Conservation (phyloP, 2,888 invertebrate genomes). For the Beris chalybata region DNA sequence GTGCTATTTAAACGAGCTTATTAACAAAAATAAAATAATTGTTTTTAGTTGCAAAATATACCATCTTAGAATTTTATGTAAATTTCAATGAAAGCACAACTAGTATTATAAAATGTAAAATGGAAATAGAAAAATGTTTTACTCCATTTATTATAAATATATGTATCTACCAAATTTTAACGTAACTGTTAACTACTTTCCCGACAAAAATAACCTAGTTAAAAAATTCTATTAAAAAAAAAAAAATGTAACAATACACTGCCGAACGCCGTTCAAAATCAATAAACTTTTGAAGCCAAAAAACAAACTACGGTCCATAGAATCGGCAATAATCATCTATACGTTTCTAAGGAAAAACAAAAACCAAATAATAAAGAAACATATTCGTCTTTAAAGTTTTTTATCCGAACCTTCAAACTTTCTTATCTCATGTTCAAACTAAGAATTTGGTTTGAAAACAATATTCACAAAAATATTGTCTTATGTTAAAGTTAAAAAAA, state of each 20-base stretch:
- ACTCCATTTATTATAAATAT: conserved; percentile 17
- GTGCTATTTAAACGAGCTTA: conserved; percentile 31
- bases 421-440: conserved; percentile 1
- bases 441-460: background rate
- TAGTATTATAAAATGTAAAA: conserved; percentile 26
- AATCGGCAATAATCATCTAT: background rate
- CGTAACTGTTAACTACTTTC: background rate
- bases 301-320: conserved; percentile 1
- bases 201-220: too few relatives aligned
- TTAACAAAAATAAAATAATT: conserved; percentile 22
- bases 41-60: conserved; percentile 24
- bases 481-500: background rate
- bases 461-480: background rate
- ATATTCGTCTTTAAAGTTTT: background rate
- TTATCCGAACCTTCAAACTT: background rate
- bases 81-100: conserved; percentile 26
- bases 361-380: too few relatives aligned
- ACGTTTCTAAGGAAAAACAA: too few relatives aligned
- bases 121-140: conserved; percentile 21
- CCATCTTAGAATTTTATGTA: conserved; percentile 20
- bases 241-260: conserved; percentile 13
- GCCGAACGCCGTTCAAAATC: conserved; percentile 23
- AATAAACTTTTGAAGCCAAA: background rate
- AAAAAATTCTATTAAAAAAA: too few relatives aligned
- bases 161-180: conserved; percentile 18